Base-by-base conservation (phyloP, 1,140 invertebrate species). In the Aleiodes sp. region DNA sequence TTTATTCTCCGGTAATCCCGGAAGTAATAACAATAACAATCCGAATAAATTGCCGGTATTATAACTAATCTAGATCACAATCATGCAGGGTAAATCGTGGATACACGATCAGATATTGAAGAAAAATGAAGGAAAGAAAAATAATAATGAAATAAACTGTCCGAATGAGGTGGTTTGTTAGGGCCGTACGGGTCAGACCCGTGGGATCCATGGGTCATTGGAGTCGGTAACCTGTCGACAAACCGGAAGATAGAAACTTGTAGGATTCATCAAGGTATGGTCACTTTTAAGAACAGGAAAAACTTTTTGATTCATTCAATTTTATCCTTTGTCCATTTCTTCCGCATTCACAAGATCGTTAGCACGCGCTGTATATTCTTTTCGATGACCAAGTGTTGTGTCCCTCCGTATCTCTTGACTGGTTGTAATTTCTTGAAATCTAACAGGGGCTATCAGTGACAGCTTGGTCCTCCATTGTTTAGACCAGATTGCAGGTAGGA, bases 171-270 rank as follows among this genome's bases (percentile, higher is more conserved):
- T 59, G 52, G 4, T 52, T 52, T 28, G 3, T 33, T 3, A 14
- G 35, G 9, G 28, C 37, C 24, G 9, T 61, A 28, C 31, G 66
- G 66, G 56, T 63, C 59, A 35, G 24, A 26, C 33, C 70, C 70
- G 70, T 71, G 70, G 65, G 70, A 71, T 52, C 65, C 26, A 37
- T 57, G 43, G 70, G 70, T 71, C 70, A 67, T 31, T 26, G 31
- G 59, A 68, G 65, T 67, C 46, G 65, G 9, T 61, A 43, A 70
- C 68, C 62, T 70, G 68, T 56, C 28, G 21, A 28, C 65, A 29
- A 70, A 70, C 68, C 62, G 61, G 62, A 70, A 39, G 52, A 69
- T 19, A 52, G 12, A 62, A 70, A 70, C 68, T 70, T 39, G 61
- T 12, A 26, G 19, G 46, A 31, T 28, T n/a, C 16, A 59, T 64